Conservation (phyloP, 2,888 invertebrate genomes). For the Tiliacea citrago region DNA sequence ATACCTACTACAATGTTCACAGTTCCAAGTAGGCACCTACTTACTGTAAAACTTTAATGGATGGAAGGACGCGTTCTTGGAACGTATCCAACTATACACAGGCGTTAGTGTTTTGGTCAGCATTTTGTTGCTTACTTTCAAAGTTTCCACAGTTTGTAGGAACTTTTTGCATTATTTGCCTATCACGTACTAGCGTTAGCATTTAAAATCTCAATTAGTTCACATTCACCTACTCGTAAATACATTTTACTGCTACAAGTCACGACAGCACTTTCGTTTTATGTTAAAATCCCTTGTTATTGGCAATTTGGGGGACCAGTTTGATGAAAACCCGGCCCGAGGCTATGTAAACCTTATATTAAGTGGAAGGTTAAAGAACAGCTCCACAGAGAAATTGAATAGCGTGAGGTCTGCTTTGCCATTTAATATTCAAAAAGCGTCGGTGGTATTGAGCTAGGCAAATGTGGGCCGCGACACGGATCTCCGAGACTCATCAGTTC, state of each 20-base stretch:
- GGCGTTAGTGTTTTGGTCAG: slow-evolving; percentile 51
- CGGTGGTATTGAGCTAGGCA: slow-evolving; percentile 82
- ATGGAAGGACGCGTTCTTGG: slow-evolving; percentile 60
- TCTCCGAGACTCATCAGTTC: slow-evolving; percentile 74
- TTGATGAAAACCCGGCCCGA: slow-evolving; percentile 67
- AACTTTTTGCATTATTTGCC: slow-evolving; percentile 31
- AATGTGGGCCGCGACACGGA: slow-evolving; percentile 87
- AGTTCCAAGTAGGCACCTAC: slow-evolving; percentile 35
- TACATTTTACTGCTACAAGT: slow-evolving; percentile 52
- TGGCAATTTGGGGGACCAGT: slow-evolving; percentile 66
- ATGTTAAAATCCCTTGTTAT: slow-evolving; percentile 60
- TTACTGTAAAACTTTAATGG: slow-evolving; percentile 58
- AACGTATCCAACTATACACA: slow-evolving; percentile 61
- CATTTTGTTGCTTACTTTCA: slow-evolving; percentile 49
- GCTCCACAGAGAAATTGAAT: slow-evolving; percentile 82
- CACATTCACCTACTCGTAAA: slow-evolving; percentile 25
- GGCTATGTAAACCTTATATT: slow-evolving; percentile 73
- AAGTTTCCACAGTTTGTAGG: slow-evolving; percentile 29
- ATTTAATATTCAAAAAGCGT: slow-evolving; percentile 87
- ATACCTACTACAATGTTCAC: slow-evolving; percentile 26
- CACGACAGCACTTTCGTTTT: slow-evolving; percentile 67
- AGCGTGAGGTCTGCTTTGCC: slow-evolving; percentile 73
- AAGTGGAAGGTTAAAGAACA: slow-evolving; percentile 74
- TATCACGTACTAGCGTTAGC: not conserved
- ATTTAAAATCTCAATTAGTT: slow-evolving; percentile 24